Conservation (phyloP, 2,113 vertebrate genomes). For the Chamaetylas fuelleborni region DNA sequence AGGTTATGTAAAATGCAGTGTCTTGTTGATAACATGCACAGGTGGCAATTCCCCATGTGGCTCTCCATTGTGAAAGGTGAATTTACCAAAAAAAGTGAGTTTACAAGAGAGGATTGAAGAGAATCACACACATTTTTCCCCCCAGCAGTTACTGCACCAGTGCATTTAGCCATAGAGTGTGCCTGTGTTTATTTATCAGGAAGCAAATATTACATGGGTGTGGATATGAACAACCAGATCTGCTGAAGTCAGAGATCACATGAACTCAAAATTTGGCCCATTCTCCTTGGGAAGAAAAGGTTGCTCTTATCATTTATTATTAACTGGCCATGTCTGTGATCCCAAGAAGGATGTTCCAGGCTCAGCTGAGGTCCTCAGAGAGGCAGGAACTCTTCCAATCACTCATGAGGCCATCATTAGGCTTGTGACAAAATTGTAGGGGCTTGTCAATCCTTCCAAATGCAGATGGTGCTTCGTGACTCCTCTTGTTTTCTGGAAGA, state of each 20-base stretch:
- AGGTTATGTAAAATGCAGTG: neutral
- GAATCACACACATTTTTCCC: rapidly evolving
- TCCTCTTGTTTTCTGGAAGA: neutral
- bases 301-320: neutral
- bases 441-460: neutral
- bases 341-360: neutral
- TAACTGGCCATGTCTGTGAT: neutral
- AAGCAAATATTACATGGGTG: neutral
- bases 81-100: neutral
- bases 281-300: neutral
- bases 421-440: neutral
- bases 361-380: neutral
- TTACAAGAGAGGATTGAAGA: neutral
- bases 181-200: neutral
- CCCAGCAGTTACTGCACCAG: neutral
- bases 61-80: neutral
- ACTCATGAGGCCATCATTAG: neutral
- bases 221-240: neutral
- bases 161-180: neutral
- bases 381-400: neutral
- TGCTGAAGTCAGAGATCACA: neutral
- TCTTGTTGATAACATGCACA: neutral
- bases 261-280: neutral
- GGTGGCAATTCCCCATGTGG: neutral
- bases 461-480: neutral